Evolutionary conservation across 2,888 invertebrate species (phyloP), one percentile per base, ranked within the genome.

Genomic region (Lydus trimaculatus): DNA sequence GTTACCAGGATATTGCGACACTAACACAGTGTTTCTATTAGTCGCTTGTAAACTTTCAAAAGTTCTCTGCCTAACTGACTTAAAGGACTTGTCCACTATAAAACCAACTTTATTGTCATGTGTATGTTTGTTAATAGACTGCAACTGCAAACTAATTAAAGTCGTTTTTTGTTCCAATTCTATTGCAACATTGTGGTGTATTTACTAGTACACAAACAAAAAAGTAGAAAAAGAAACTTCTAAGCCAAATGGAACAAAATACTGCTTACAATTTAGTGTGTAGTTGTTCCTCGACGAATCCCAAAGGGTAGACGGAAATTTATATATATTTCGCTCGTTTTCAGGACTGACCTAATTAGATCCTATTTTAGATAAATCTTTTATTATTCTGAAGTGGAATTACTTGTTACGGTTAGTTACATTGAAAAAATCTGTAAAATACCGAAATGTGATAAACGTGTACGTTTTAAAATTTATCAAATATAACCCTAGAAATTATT

Each of bases 271-370:
- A 36, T 36, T 36, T 36, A 36, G 13, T 36, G 13, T 15, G 13
- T 15, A 11, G 36, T 36, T 36, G 36, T 13, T 31, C 13, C 36
- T 36, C 36, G 13, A 36, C 36, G 36, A 13, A 15, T 71, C 70
- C 72, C 67, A 75, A 74, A 67, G 76, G 52, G 23, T 9, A n/a
- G 52, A 4, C 52, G 58, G 73, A 75, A 74, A 74, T 79, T 62
- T 36, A 73, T 74, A 74, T 52, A 23, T 36, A 33, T 31, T 0
- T 60, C 36, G 31, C 31, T 6, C n/a, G 36, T 33, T 60, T 31
- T 31, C 31, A 60, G 20, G n/a, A 33, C 17, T 60, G n/a, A 60
- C 31, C 31, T 60, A 33, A 60, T 36, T 60, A 60, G 20, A 31
- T 33, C 31, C 13, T 23, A 36, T 60, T 60, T n/a, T 15, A 58